Percentiles rank a stretch among this genome's conserved stretches.
phyloP scores from a whole-genome alignment of 2,113 vertebrate species.

The Talpa occidentalis region DNA sequence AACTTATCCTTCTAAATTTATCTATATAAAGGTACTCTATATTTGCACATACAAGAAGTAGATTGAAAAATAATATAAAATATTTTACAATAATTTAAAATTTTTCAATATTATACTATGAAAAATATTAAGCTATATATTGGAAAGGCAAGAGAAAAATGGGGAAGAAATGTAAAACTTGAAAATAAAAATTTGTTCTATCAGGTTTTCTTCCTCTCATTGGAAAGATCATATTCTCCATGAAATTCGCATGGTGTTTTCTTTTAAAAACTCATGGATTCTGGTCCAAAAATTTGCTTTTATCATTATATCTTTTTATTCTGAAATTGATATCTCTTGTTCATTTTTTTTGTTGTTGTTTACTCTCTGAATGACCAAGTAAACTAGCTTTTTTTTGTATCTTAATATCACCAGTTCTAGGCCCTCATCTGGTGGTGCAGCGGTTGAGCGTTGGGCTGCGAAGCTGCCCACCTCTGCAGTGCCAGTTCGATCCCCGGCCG shows the following conservation, averaged over 20 bases:
- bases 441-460: too few relatives aligned
- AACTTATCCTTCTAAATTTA: background rate
- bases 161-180: background rate
- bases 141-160: background rate
- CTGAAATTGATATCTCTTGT: background rate
- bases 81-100: slow-evolving; percentile 3
- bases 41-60: background rate
- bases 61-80: background rate
- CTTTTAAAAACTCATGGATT: background rate
- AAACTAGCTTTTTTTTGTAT: background rate
- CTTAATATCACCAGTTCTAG: background rate
- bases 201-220: background rate
- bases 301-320: background rate
- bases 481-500: too few relatives aligned
- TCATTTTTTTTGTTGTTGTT: background rate
- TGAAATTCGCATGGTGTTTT: slow-evolving; percentile 8
- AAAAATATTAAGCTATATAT: background rate
- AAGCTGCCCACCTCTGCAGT: too few relatives aligned
- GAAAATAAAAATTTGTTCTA: background rate
- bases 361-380: background rate
- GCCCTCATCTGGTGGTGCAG: too few relatives aligned
- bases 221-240: background rate
- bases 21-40: background rate
- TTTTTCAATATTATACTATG: background rate
- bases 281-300: background rate